Base-by-base conservation (phyloP, 1,140 invertebrate genomes). In the Hyles euphorbiae region DNA sequence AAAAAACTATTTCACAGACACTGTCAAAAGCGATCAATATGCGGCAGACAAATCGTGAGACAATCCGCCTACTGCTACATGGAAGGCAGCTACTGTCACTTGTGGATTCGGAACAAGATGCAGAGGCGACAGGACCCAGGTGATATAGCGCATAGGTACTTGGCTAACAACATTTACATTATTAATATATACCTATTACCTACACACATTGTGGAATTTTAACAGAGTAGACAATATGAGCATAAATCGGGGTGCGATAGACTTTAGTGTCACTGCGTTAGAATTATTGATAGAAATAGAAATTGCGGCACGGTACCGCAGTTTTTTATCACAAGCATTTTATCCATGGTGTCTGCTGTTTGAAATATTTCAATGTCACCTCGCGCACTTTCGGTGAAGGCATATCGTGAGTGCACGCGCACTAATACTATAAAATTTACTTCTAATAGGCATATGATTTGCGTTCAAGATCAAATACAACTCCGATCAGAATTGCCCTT, bases 41-140 rank as follows among this genome's bases (percentile, higher is more conserved):
- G 97, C 75, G 92, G 93, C 1, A 91, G 91, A 44, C 93, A 94
- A 74, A 91, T 94, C 49, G 91, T 97, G 63, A 91, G 93, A 62
- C 93, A 98, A 81, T 94, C 93, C 3, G 95, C 96, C 5, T 96
- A 95, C 68, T 98, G 96, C 74, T 97, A 96, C 75, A 90, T 93
- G 2, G 93, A 95, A 70, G 94, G 93, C 47, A 95, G 94, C 58
- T 93, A 92, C 62, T 97, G 95, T 78, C 93, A 96, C 75, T 91
- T 90, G 49, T 95, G 93, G 92, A 92, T 95, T 34, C 91, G 94
- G 10, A 84, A 83, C 63, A 90, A 83, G 69, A 90, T 92, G 77
- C 88, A 88, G 61, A 83, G 83, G 60, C 89, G 86, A 62, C 88
- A 87, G 79, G 84, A 87, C 60, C 78, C 82, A 88, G 85, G 85